Base-by-base conservation (phyloP, 92 coral and sea anemone genomes). In the Desmophyllum pertusum region DNA sequence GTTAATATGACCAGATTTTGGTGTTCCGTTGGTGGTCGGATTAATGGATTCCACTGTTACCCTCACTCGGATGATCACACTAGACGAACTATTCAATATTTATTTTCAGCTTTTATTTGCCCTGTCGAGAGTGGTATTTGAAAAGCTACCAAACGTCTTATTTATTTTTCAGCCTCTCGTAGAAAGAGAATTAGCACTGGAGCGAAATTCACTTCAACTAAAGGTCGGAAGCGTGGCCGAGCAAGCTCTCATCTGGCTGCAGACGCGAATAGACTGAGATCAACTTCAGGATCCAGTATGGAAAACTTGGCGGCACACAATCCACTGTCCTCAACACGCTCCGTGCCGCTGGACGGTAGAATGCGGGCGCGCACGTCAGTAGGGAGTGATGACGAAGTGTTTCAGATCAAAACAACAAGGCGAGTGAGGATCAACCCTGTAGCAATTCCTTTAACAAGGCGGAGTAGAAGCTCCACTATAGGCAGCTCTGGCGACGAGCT, bases 131-230 rank as follows among this genome's bases (percentile, higher is more conserved):
- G 42, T 66, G 18, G 4, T 17, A 17, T 7, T 6, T 2, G 55
- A 35, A 35, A 19, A 67, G n/a, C 9, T 37, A 36, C 15, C 36
- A 35, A 62, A n/a, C 29, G 9, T 29, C 35, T 5, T 67, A 10
- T 55, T n/a, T 23, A 6, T 68, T 48, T 48, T n/a, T 1, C 48
- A 80, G 84, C 84, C 6, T 67, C 76, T 50, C 84, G 84, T 50
- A 73, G 84, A 48, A 81, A 75, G 15, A 88, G 87, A 19, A 79
- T 90, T 50, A 90, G 93, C 76, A 87, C 90, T 19, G 90, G 88
- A 10, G 83, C 87, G 5, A 90, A 83, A 51, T 67, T 59, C 35
- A 78, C 90, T 2, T 76, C 74, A 27, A n/a, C 80, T 15, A 83
- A 83, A 45, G 86, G 79, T 30, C 86, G 80, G 27, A 73, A 39